A percentile compares a stretch with the other conserved stretches of the same genome.
These are phyloP conservation scores for Atherinosoma microstoma DNA, from an alignment of 2,797 vertebrate species.

Conservation along the genomic window DNA sequence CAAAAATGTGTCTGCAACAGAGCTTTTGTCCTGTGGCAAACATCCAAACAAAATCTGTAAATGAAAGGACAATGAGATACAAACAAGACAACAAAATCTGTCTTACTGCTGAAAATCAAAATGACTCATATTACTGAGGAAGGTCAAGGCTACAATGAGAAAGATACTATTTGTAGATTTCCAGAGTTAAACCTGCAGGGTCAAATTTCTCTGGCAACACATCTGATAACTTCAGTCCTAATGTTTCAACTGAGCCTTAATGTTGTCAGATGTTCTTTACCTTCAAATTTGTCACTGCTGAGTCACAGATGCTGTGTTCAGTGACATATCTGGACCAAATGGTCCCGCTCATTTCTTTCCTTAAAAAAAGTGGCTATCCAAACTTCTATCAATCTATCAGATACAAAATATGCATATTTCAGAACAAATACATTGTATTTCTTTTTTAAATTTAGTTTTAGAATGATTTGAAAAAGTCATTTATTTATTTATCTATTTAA, in stretches of 20 bases:
- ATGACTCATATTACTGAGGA: slow-evolving; percentile 21
- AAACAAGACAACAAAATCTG: slow-evolving; percentile 25
- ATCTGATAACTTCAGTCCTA: slow-evolving; percentile 64
- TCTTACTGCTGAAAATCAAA: slow-evolving; percentile 34
- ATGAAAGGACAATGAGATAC: slow-evolving; percentile 21
- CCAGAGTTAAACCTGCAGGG: slow-evolving; percentile 47
- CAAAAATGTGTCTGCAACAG: slow-evolving; percentile 13
- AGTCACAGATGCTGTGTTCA: slow-evolving; percentile 41
- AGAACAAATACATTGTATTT: neutral
- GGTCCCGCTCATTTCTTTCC: slow-evolving; percentile 18
- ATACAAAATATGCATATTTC: neutral
- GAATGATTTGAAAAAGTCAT: neutral
- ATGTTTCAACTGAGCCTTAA: slow-evolving; percentile 54
- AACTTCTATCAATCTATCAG: neutral
- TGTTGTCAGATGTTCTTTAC: slow-evolving; percentile 53
- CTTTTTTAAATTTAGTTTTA: neutral
- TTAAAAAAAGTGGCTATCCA: neutral
- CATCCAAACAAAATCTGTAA: slow-evolving; percentile 28
- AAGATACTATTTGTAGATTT: slow-evolving; percentile 57
- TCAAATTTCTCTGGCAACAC: slow-evolving; percentile 57
- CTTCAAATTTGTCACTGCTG: slow-evolving; percentile 47
- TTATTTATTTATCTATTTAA: neutral
- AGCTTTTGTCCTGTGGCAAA: slow-evolving; percentile 47
- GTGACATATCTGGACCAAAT: slow-evolving; percentile 21
- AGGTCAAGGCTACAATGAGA: slow-evolving; percentile 53